Evolutionary conservation across 2,113 vertebrate species (phyloP), one percentile per base, ranked within the genome.

Genomic region (Redunca redunca): DNA sequence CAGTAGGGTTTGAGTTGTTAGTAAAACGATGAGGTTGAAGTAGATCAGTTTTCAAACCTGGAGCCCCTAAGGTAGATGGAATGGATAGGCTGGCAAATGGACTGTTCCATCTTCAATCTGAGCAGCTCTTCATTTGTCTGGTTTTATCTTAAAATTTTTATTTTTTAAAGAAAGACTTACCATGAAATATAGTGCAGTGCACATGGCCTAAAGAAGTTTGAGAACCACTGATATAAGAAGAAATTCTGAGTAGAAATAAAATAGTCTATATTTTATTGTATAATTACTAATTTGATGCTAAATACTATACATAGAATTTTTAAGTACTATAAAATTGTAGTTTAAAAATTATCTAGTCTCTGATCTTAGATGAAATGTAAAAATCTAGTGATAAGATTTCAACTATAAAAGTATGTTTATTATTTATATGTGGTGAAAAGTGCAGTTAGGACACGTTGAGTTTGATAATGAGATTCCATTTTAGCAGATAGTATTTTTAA

Each of bases 351-450:
- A 36, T 28, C 36, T 87, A 16, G 53, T 43, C 26, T 95, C 40
- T 96, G 36, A 77, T 81, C 6, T 33, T 91, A 30, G 23, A 43
- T 77, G 40, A 26, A 40, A 74, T 81, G 26, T 88, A 64, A 95
- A 78, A 93, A 67, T 50, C 10, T 3, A 91, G 10, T 91, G 46
- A 53, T 21, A 52, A 57, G 48, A 74, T 46, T 92, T 94, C 43
- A 94, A 8, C 92, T 94, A 23, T 67, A 26, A 17, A 94, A 57
- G 6, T 87, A 23, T 60, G 43, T 89, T 92, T n/a, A 60, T 95
- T 89, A 67, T 36, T 92, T 40, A 33, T 43, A 8, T 48, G n/a
- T 90, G 67, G 60, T 87, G 25, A 84, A 83, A 43, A 55, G 26
- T 90, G 8, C 5, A 33, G 33, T 80, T 92, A 78, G 55, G 46